Evolutionary conservation across 2,888 invertebrate species (phyloP).

Genomic region (Glyphotaelius pellucidus): DNA sequence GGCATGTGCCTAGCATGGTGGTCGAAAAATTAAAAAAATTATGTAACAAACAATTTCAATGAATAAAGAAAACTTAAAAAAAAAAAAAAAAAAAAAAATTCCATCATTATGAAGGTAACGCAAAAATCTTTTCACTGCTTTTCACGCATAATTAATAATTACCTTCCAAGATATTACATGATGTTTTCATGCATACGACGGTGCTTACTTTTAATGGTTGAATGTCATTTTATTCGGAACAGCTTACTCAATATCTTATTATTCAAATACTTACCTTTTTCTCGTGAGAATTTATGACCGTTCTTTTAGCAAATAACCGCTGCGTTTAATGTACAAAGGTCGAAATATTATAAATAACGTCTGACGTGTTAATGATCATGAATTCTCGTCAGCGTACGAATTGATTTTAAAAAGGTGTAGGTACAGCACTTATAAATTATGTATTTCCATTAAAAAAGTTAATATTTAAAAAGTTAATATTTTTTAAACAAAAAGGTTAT

Average conservation of each 20-base stretch:
- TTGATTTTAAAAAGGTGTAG: constrained; percentile 48
- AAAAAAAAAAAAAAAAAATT: no score
- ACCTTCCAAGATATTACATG: neutral
- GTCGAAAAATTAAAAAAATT: no score
- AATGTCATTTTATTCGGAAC: constrained; percentile 12
- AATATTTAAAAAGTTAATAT: no score
- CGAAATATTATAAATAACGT: constrained; percentile 38
- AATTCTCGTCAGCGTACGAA: constrained; percentile 44
- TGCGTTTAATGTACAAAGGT: constrained; percentile 27
- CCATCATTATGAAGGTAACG: no score
- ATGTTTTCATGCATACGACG: neutral
- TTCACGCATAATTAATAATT: no score
- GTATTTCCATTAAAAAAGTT: no score
- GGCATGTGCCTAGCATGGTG: no score
- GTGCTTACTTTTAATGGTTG: neutral
- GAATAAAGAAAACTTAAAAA: no score
- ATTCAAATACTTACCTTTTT: neutral
- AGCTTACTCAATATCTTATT: neutral
- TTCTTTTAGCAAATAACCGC: constrained; percentile 16
- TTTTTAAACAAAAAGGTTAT: no score
- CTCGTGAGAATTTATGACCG: neutral
- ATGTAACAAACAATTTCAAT: no score
- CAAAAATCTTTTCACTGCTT: no score
- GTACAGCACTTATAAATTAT: neutral
- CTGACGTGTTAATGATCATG: constrained; percentile 38